Percentiles rank a stretch among this genome's conserved stretches.
Evolutionary conservation across 2,113 vertebrate species (phyloP).

Genomic region (Chloropsis hardwickii): DNA sequence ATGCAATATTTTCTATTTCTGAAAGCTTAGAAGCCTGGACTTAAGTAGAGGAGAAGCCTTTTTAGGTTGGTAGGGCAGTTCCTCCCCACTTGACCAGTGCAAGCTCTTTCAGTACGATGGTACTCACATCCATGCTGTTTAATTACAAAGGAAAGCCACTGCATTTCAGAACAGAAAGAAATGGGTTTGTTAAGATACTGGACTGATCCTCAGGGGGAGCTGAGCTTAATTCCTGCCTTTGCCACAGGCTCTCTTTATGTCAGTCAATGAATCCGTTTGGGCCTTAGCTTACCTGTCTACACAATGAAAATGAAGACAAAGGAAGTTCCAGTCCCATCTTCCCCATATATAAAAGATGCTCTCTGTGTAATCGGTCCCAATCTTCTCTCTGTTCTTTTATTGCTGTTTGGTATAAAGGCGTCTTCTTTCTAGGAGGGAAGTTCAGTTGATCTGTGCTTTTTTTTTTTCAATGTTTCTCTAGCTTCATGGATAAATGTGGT

Average conservation of each 20-base stretch:
- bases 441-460: not conserved
- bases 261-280: slow-evolving; percentile 32
- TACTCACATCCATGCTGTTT: slow-evolving; percentile 31
- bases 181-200: not conserved
- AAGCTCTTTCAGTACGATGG: not conserved
- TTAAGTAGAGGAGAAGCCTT: slow-evolving; percentile 23
- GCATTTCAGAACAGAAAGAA: not conserved
- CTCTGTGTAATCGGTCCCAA: not conserved
- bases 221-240: slow-evolving; percentile 31
- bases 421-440: not conserved
- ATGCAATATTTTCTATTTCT: slow-evolving; percentile 43
- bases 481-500: not conserved
- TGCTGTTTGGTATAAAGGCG: not conserved
- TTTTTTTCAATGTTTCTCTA: not conserved
- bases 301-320: slow-evolving; percentile 16
- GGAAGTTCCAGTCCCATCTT: not conserved
- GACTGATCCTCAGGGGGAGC: not conserved
- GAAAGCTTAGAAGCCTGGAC: slow-evolving; percentile 36
- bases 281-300: slow-evolving; percentile 11
- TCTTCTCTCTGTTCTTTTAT: not conserved
- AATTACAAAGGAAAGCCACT: slow-evolving; percentile 35
- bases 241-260: not conserved
- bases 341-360: not conserved
- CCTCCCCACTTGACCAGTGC: slow-evolving; percentile 21
- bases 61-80: not conserved